Percentiles rank a stretch among this genome's conserved stretches.
Evolutionary conservation across 2,888 invertebrate species (phyloP).

Genomic region (Eustalomyia histrio): DNA sequence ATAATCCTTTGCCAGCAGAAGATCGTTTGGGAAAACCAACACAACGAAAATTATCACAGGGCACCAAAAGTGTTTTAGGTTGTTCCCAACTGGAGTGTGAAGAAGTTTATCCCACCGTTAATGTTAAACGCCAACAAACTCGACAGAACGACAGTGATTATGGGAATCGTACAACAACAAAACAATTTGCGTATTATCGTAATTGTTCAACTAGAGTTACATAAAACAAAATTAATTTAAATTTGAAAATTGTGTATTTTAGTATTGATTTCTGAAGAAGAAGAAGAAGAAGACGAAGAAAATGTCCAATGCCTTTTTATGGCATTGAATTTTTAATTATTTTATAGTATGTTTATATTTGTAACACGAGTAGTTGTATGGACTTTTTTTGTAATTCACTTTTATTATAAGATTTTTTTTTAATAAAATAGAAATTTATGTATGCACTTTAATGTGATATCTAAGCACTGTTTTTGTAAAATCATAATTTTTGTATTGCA

Average conservation of each 20-base stretch:
- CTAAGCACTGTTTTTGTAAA: not conserved
- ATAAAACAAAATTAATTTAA: conserved; percentile 48
- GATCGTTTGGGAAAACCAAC: conserved; percentile 63
- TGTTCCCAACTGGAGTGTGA: conserved; percentile 74
- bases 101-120: conserved; percentile 74
- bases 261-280: conserved; percentile 10
- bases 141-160: conserved; percentile 55
- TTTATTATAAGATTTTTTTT: too few relatives aligned
- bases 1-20: conserved; percentile 73
- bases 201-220: conserved; percentile 75
- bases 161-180: conserved; percentile 8
- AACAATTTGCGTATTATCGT: conserved; percentile 73
- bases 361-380: conserved; percentile 6
- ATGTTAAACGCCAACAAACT: conserved; percentile 64
- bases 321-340: not conserved
- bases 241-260: conserved; percentile 10
- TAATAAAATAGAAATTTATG: not conserved
- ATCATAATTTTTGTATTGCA: not conserved
- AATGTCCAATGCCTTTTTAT: not conserved
- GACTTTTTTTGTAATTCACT: not conserved
- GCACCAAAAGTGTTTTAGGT: conserved; percentile 71
- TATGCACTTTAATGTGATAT: not conserved
- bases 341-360: not conserved
- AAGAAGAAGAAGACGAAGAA: too few relatives aligned
- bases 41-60: conserved; percentile 41